Base-by-base conservation (phyloP, 2,113 vertebrate genomes). In the Aleadryas rufinucha region DNA sequence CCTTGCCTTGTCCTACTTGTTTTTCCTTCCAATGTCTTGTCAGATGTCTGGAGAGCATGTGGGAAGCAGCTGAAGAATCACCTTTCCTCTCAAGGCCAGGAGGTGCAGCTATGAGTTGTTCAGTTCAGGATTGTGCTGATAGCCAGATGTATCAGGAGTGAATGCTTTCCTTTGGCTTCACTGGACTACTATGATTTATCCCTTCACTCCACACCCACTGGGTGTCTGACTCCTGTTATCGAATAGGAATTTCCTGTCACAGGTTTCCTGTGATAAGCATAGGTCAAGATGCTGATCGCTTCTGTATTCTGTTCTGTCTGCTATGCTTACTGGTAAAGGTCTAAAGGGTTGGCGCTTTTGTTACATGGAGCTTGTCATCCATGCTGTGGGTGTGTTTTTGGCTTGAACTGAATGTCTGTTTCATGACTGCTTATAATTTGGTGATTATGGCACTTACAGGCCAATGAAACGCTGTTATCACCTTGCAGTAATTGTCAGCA, bases 1-100 rank as follows among this genome's bases (percentile, higher is more conserved):
- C 19, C 31, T 81, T 60, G 42, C 13, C 14, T 82, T 65, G 15
- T 35, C 31, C 42, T 72, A 16, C 5, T 64, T 81, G 16, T 35
- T 68, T 78, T 78, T 64, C n/a, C 20, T 82, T 61, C 50, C 21
- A 44, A 2, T 44, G 15, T 18, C n/a, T 75, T 27, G 30, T 54
- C 3, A 2, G n/a, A n/a, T 33, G 12, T 35, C 53, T 77, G 49
- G 59, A 50, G 35, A 76, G 13, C 0, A 0, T 2, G 6, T 85
- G 69, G 59, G 30, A 78, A 52, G 76, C 81, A 82, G 49, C 47
- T 63, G n/a, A 66, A 59, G 60, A 41, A 35, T 71, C n/a, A 30
- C 15, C 17, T 17, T 27, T 84, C 18, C 31, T n/a, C 30, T 69
- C 44, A 59, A 49, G 30, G 35, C 54, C 30, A 6, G 37, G 45